phyloP scores from a whole-genome alignment of 2,113 vertebrate species.

The Triplophysa dalaica region DNA sequence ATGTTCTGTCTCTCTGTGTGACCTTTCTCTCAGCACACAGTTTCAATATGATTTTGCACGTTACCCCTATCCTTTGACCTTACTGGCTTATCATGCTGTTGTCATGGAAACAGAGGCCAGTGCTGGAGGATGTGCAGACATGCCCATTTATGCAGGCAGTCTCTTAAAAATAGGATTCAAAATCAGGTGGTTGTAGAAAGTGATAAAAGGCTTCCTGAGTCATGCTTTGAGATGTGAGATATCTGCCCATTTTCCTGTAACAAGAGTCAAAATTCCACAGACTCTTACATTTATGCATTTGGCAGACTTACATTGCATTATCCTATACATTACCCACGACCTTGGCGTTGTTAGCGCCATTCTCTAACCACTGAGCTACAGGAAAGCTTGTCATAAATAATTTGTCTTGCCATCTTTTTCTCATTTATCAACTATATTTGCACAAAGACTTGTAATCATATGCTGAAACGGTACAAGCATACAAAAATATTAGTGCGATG shows the following conservation, averaged over 20 bases:
- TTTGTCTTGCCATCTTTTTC: neutral
- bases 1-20: slow-evolving; percentile 40
- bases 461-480: too few species aligned
- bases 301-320: too few species aligned
- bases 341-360: too few species aligned
- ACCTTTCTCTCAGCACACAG: slow-evolving; percentile 17
- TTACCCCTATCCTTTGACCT: slow-evolving; percentile 65
- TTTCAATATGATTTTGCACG: slow-evolving; percentile 12
- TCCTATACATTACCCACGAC: too few species aligned
- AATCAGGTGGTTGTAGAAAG: slow-evolving; percentile 16
- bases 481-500: too few species aligned
- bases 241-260: slow-evolving; percentile 29
- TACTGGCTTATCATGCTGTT: slow-evolving; percentile 62
- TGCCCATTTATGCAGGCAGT: slow-evolving; percentile 23
- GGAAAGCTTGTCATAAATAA: slow-evolving; percentile 35
- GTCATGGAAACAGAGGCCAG: slow-evolving; percentile 69
- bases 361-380: neutral
- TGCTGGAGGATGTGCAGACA: slow-evolving; percentile 44
- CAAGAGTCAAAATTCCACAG: neutral
- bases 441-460: neutral
- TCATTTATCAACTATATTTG: neutral
- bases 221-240: slow-evolving; percentile 36
- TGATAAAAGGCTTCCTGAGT: slow-evolving; percentile 26
- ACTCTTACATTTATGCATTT: too few species aligned
- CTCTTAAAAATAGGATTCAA: slow-evolving; percentile 13